phyloP scores from a whole-genome alignment of 2,113 vertebrate genomes.

The Campylomormyrus tamandua region DNA sequence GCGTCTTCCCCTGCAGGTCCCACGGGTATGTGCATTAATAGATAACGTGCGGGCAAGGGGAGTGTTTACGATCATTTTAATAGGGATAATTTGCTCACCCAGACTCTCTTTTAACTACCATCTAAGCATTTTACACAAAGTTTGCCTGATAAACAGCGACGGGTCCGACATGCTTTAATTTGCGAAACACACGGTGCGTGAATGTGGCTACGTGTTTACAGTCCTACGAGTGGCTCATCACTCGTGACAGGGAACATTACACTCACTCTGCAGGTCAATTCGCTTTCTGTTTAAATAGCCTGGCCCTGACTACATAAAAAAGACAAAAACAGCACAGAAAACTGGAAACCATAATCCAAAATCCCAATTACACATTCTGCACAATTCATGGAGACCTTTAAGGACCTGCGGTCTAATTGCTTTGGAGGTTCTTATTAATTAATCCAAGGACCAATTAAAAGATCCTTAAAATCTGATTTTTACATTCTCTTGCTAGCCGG shows the following conservation, averaged over 20 bases:
- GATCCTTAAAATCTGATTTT: background rate
- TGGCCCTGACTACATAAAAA: background rate
- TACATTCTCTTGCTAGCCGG: background rate
- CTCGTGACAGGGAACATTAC: background rate
- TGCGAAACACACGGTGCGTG: background rate
- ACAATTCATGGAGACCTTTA: background rate
- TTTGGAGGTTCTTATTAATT: background rate
- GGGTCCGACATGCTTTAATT: background rate
- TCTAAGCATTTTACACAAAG: background rate
- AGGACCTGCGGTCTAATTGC: background rate
- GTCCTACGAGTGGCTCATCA: background rate
- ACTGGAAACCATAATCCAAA: background rate
- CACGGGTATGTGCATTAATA: background rate
- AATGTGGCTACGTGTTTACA: background rate
- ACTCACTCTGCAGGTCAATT: background rate
- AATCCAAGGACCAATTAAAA: background rate
- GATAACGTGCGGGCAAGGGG: background rate
- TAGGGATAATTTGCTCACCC: background rate
- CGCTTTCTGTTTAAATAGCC: background rate
- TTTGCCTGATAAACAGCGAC: background rate
- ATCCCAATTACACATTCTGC: background rate
- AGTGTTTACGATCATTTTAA: background rate
- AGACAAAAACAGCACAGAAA: background rate
- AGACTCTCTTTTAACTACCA: background rate
- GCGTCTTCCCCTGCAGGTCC: background rate